Evolutionary conservation across 2,888 invertebrate species (phyloP), one percentile per base, ranked within the genome.

Genomic region (Melinaea menophilus): DNA sequence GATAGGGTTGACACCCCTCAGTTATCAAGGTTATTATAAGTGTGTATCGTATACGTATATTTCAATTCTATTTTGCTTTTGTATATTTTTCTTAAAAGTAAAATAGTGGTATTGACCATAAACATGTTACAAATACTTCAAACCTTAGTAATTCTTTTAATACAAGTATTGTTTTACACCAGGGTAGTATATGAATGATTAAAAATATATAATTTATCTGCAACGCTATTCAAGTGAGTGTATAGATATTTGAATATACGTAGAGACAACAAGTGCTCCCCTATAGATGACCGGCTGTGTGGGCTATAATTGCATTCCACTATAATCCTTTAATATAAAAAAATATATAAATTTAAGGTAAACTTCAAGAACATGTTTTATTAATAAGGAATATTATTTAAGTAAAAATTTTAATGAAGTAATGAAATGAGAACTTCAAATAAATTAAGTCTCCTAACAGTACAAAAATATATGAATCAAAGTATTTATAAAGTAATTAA

Each of bases 221-320:
- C 80, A 85, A 64, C 85, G 85, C 86, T 85, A 68, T 33, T 35
- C 51, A 66, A 64, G 64, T 66, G 76, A 66, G 75, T 69, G 73
- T 75, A 77, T 70, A 76, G 73, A 79, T 76, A 85, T 86, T 83
- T 80, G 79, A 80, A 79, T 85, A 84, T 84, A 78, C 72, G 81
- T 73, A 79, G 78, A 76, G 74, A 75, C 73, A 75, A 74, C 82
- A 82, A 77, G 78, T 72, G 74, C 72, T 76, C 82, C 83, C 85
- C 80, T 77, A 79, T 71, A 77, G 76, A 9, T n/a, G 75, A 79
- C 84, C 84, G 84, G 84, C 84, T 77, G 76, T 75, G 70, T 75
- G 76, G 66, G 80, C 82, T 86, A 86, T 89, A 88, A 90, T 90
- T 90, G 87, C 90, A 90, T 90, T 90, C 88, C 86, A 77, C 82